phyloP scores from a whole-genome alignment of 2,797 vertebrate species.

The Sparidentex hasta region DNA sequence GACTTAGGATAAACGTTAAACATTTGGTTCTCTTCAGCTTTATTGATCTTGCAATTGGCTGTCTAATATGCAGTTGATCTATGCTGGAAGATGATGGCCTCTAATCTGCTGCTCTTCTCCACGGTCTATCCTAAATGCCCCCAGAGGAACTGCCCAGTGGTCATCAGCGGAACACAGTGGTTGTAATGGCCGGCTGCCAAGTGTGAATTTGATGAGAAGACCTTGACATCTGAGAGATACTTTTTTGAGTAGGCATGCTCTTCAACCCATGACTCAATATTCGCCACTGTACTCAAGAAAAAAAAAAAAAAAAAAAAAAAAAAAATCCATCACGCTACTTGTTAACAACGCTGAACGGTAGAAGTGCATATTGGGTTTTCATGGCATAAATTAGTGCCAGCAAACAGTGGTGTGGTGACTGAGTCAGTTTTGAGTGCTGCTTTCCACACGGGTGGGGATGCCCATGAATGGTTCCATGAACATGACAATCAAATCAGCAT shows the following conservation, averaged over 20 bases:
- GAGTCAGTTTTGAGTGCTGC: constrained; percentile 17
- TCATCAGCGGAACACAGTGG: constrained; percentile 9
- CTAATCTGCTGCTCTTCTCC: constrained; percentile 3
- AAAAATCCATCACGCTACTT: constrained; percentile 39
- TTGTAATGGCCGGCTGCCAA: constrained; percentile 27
- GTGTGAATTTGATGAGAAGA: constrained; percentile 30
- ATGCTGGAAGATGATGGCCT: not conserved
- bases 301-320: constrained; percentile 35
- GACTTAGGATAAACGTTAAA: not conserved
- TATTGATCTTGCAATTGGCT: not conserved
- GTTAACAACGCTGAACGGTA: constrained; percentile 27
- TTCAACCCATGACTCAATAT: constrained; percentile 29
- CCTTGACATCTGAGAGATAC: constrained; percentile 7
- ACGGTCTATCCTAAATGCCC: not conserved
- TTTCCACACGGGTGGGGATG: constrained; percentile 23
- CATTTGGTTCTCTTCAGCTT: not conserved
- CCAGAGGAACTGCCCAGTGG: constrained; percentile 13
- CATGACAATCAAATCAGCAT: constrained; percentile 22
- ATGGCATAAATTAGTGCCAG: constrained; percentile 23
- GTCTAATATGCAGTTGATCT: not conserved
- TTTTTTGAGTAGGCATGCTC: constrained; percentile 25
- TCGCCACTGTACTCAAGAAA: constrained; percentile 4
- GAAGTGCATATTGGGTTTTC: constrained; percentile 18
- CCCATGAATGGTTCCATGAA: constrained; percentile 4
- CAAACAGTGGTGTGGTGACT: constrained; percentile 8